These are phyloP conservation scores for Microcebus tavaratra DNA, from an alignment of 2,113 vertebrate genomes.

Conservation along the genomic window DNA sequence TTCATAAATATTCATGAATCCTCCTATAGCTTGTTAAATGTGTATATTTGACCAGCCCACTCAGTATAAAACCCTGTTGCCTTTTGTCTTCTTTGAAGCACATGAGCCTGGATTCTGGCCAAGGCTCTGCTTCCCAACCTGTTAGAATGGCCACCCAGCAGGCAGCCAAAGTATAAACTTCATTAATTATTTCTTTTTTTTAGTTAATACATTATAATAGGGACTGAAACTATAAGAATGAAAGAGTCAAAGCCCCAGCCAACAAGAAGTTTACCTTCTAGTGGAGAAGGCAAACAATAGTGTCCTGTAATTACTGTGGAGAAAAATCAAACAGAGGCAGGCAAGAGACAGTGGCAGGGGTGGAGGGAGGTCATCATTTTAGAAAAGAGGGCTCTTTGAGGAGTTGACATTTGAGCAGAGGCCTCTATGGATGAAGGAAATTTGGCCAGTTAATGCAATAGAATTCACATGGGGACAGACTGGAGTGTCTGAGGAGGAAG, in stretches of 20 bases:
- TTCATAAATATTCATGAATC: too few relatives aligned
- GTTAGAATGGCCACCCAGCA: too few relatives aligned
- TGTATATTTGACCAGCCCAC: too few relatives aligned
- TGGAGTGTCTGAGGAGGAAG: background rate
- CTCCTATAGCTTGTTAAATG: too few relatives aligned
- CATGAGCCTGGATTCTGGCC: too few relatives aligned
- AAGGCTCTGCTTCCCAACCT: too few relatives aligned
- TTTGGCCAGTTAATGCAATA: background rate
- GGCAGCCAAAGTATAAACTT: too few relatives aligned
- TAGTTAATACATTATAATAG: background rate
- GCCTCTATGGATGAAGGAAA: background rate
- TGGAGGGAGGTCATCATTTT: too few relatives aligned
- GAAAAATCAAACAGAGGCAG: background rate
- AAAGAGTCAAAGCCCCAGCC: background rate
- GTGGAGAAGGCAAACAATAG: background rate
- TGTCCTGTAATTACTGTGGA: background rate
- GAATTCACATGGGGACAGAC: too few relatives aligned
- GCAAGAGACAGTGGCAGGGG: background rate
- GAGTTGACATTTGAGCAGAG: background rate
- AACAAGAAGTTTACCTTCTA: background rate
- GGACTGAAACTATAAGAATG: background rate
- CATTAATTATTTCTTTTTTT: too few relatives aligned
- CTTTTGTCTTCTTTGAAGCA: too few relatives aligned
- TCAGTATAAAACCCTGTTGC: too few relatives aligned
- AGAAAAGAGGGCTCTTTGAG: background rate